Evolutionary conservation across 2,797 vertebrate genomes (phyloP).

Genomic region (Perdix hodgsoniae): DNA sequence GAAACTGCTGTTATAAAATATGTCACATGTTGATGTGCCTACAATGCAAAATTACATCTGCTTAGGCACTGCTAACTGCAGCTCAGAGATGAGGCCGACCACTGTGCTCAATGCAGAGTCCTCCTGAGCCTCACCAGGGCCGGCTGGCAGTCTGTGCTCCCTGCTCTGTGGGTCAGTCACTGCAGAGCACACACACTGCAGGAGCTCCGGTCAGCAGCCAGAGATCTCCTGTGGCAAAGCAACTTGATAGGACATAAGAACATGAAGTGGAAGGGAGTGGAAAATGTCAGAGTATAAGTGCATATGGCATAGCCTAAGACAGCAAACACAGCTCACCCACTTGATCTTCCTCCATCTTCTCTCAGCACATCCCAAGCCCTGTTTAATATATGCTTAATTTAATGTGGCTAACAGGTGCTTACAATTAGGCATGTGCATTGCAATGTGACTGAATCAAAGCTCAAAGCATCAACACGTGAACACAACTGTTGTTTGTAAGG

Average conservation of each 20-base stretch:
- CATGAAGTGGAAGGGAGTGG: neutral
- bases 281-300: neutral
- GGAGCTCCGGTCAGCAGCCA: neutral
- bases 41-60: neutral
- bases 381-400: constrained; percentile 23
- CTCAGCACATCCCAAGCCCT: neutral
- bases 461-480: neutral
- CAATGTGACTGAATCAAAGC: constrained; percentile 11
- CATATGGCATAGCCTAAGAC: neutral
- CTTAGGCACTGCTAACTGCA: neutral
- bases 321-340: neutral
- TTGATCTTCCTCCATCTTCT: constrained; percentile 18
- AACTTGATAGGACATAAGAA: neutral
- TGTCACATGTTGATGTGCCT: neutral
- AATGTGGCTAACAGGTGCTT: constrained; percentile 29
- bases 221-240: neutral
- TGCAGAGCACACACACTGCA: fast-evolving
- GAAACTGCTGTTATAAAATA: neutral
- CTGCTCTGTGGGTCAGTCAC: neutral
- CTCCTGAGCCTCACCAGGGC: neutral
- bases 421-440: constrained; percentile 21
- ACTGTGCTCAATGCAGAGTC: neutral
- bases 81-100: neutral
- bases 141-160: neutral
- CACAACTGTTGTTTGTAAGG: neutral